Conservation (phyloP, 2,113 vertebrate genomes). For the Rhombomys opimus region DNA sequence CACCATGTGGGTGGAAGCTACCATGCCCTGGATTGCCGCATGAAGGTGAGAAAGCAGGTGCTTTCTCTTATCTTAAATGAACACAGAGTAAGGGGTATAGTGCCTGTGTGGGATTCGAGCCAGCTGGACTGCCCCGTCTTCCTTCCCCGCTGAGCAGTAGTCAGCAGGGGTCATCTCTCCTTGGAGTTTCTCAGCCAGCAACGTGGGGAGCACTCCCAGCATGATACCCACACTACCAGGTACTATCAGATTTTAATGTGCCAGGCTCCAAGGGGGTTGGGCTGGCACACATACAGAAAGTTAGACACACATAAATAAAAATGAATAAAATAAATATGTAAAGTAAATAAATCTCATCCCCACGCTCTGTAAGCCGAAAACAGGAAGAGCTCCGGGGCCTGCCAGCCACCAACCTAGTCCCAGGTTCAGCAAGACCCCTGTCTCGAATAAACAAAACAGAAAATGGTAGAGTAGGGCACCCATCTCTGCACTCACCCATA, state of each 20-base stretch:
- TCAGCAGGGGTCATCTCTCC: no score
- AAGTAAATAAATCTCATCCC: background rate
- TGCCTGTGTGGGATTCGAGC: background rate
- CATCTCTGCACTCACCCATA: background rate
- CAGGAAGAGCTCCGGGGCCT: background rate
- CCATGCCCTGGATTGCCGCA: background rate
- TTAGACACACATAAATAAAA: background rate
- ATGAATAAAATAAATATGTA: background rate
- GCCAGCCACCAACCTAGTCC: background rate
- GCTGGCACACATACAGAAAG: background rate
- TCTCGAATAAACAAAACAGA: background rate
- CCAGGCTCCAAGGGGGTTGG: background rate
- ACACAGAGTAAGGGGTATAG: background rate
- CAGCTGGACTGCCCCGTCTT: background rate
- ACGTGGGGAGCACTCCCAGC: background rate
- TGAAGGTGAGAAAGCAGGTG: background rate
- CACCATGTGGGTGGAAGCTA: background rate
- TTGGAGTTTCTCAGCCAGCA: background rate
- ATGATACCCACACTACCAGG: background rate
- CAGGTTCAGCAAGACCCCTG: background rate
- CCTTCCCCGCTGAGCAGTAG: background rate
- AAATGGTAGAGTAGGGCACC: no score
- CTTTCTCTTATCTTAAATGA: no score
- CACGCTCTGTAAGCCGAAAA: no score
- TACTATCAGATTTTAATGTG: background rate